Evolutionary conservation across 2,797 vertebrate genomes (phyloP), one percentile per base, ranked within the genome.

Genomic region (Macroramphosus scolopax): DNA sequence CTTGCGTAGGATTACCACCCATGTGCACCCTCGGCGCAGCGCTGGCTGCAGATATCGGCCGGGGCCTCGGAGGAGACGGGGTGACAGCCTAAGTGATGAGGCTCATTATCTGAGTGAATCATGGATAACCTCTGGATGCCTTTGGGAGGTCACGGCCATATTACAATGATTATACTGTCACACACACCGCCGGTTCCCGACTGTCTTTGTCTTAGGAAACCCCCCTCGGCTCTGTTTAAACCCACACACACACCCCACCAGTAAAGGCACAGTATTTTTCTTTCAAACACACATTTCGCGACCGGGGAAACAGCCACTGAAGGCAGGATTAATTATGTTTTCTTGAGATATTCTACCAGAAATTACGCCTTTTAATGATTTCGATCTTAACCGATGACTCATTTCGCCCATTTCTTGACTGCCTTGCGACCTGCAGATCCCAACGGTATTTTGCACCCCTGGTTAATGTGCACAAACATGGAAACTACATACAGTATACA

Each of bases 81-180:
- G 51, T 83, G 85, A 85, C 82, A 82, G 78, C 44, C 48, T 82
- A 85, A 86, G 55, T 75, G 77, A 83, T 81, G 77, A 78, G 66
- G 79, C 68, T 76, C 75, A 83, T 87, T 86, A 84, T 80, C 62
- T 35, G 56, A 64, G 73, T 72, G 83, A 86, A 80, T 87, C 77
- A 80, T 50, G 71, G 69, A 78, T 77, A 58, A 83, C 80, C 79
- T 81, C 60, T 73, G 67, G 58, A 72, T 74, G 75, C 73, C 71
- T 75, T 61, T 54, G 55, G 75, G 75, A 79, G 71, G 72, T 82
- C 76, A 65, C 46, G 63, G 53, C 75, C 61, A 55, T 74, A 71
- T 51, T 52, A 73, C 44, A 63, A 46, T 72, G 65, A 85, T 86
- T 80, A 81, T 54, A 73, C 60, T 68, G 77, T 82, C 82, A 84